These are phyloP conservation scores for Netelia inedita DNA, from an alignment of 2,888 invertebrate genomes.

Conservation along the genomic window DNA sequence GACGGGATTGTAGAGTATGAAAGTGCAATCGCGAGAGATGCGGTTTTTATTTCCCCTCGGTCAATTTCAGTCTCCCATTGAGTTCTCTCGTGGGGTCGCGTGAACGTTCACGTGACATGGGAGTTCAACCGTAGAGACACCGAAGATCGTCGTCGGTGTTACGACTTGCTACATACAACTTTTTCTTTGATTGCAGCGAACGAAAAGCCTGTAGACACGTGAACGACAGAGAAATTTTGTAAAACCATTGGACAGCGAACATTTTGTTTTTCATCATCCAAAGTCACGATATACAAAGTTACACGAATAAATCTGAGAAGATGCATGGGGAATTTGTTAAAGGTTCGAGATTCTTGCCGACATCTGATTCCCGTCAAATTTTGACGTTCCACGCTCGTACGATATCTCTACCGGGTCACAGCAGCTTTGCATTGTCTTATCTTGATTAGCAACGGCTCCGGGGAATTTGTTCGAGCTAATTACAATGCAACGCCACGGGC, in stretches of 20 bases:
- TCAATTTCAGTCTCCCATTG: conserved; percentile 35
- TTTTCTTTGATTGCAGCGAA: conserved; percentile 1
- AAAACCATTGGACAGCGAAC: background rate
- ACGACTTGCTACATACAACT: background rate
- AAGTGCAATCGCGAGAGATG: conserved; percentile 60
- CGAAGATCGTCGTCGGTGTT: conserved; percentile 2
- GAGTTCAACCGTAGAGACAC: conserved; percentile 10
- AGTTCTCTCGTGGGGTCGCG: conserved; percentile 7
- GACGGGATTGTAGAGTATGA: background rate
- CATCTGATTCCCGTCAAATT: background rate
- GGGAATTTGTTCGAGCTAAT: conserved; percentile 69
- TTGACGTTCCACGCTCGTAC: background rate
- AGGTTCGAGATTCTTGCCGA: conserved; percentile 20
- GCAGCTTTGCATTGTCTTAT: conserved; percentile 63
- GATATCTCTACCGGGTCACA: conserved; percentile 36
- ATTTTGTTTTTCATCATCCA: conserved; percentile 20
- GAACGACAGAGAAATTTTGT: too few relatives aligned
- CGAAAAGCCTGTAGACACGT: background rate
- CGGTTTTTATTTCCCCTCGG: conserved; percentile 53
- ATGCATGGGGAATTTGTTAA: conserved; percentile 1
- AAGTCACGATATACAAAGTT: conserved; percentile 12
- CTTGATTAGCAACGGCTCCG: conserved; percentile 67
- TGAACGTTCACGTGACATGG: conserved; percentile 30
- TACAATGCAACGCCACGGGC: conserved; percentile 24
- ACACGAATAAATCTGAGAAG: conserved; percentile 19